phyloP scores from a whole-genome alignment of 2,888 invertebrate genomes.

The Lapara coniferarum region DNA sequence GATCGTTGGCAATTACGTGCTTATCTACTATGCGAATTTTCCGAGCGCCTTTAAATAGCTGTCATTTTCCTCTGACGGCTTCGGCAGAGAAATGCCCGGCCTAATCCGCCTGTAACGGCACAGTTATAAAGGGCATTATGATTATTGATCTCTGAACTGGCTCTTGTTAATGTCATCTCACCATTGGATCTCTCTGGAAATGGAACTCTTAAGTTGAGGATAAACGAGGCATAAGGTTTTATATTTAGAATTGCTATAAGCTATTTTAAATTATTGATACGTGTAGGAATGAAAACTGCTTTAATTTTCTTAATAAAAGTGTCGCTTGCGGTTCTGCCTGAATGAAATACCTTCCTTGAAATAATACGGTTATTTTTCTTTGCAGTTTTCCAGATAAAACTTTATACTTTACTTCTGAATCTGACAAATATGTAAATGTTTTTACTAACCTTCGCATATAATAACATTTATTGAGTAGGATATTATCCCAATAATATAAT shows the following conservation, averaged over 20 bases:
- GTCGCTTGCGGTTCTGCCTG: too few relatives aligned
- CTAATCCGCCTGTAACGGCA: constrained; percentile 56
- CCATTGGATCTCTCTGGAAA: neutral
- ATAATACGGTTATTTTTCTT: too few relatives aligned
- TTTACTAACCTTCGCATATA: too few relatives aligned
- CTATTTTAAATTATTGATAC: too few relatives aligned
- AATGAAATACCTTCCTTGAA: too few relatives aligned
- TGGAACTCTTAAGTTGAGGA: neutral
- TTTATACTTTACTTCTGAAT: too few relatives aligned
- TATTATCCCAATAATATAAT: too few relatives aligned
- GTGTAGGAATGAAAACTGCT: too few relatives aligned
- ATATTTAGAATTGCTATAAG: neutral
- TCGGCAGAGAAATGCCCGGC: constrained; percentile 54
- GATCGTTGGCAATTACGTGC: constrained; percentile 70
- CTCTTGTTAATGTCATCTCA: constrained; percentile 35
- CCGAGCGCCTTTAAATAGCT: constrained; percentile 75
- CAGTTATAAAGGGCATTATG: constrained; percentile 57
- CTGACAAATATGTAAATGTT: too few relatives aligned
- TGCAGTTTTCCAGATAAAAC: too few relatives aligned
- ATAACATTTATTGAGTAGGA: too few relatives aligned
- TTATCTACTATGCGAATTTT: constrained; percentile 74
- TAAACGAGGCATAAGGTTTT: neutral
- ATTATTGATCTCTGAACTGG: constrained; percentile 48
- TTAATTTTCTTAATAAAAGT: too few relatives aligned
- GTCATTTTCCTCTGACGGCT: constrained; percentile 66